These are phyloP conservation scores for Antedon mediterranea DNA, from an alignment of 53 echinoderm and acorn worm genomes.

Conservation along the genomic window DNA sequence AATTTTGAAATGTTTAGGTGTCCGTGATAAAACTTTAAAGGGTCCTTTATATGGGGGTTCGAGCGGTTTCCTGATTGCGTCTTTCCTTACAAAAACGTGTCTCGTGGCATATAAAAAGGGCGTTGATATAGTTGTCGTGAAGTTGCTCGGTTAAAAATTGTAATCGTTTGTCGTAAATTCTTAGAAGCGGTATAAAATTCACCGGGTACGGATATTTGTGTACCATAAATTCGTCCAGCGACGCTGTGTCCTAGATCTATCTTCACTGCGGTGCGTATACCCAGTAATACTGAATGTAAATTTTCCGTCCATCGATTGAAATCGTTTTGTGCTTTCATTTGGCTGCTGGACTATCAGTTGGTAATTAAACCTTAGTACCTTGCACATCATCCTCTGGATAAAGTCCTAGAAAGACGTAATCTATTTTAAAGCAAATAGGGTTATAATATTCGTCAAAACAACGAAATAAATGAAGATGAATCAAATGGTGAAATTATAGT, in stretches of 20 bases:
- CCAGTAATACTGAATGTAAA: constrained; percentile 10
- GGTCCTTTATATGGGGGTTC: constrained; percentile 24
- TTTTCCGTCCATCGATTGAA: constrained; percentile 11
- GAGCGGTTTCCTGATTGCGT: constrained; percentile 15
- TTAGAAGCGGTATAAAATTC: constrained; percentile 6
- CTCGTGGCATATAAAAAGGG: not conserved
- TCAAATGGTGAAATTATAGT: too few relatives aligned
- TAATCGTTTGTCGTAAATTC: not conserved
- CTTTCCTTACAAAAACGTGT: constrained; percentile 12
- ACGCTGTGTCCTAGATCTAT: constrained; percentile 12
- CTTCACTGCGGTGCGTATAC: constrained; percentile 13
- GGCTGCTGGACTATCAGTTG: too few relatives aligned
- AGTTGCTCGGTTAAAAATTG: not conserved
- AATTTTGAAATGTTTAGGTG: constrained; percentile 22
- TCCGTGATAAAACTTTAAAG: constrained; percentile 6
- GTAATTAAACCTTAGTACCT: too few relatives aligned
- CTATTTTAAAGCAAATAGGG: too few relatives aligned
- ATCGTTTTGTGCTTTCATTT: constrained; percentile 21
- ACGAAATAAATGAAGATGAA: too few relatives aligned
- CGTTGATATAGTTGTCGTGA: not conserved
- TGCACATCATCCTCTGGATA: too few relatives aligned
- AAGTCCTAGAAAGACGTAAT: too few relatives aligned
- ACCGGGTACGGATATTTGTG: constrained; percentile 20
- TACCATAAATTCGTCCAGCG: constrained; percentile 19
- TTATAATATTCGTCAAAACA: too few relatives aligned